phyloP scores from a whole-genome alignment of 1,140 invertebrate genomes.

The Dreissena polymorpha region DNA sequence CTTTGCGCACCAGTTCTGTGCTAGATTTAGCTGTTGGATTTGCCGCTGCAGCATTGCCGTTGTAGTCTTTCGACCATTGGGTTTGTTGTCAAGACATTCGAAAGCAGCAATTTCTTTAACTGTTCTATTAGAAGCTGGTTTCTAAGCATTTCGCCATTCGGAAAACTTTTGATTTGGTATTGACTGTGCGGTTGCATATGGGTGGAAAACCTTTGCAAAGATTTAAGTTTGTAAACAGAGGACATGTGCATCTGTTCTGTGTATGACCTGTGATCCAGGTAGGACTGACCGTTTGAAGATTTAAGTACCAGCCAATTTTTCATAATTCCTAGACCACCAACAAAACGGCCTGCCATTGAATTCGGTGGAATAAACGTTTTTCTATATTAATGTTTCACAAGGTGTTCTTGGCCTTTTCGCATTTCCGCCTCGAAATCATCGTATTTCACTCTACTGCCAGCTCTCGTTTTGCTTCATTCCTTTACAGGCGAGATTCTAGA shows the following conservation, averaged over 20 bases:
- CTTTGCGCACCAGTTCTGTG: conserved; percentile 98
- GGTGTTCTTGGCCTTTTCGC: conserved; percentile 26
- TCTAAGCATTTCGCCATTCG: conserved; percentile 39
- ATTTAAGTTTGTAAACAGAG: conserved; percentile 11
- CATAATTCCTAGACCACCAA: conserved; percentile 31
- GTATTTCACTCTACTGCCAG: neutral
- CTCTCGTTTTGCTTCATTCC: neutral
- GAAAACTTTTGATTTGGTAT: conserved; percentile 35
- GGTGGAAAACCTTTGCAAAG: conserved; percentile 1
- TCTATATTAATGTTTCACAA: conserved; percentile 27
- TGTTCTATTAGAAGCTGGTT: conserved; percentile 54
- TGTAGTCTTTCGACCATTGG: conserved; percentile 78
- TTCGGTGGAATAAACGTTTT: conserved; percentile 22
- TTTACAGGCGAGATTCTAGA: neutral
- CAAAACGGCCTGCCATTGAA: neutral
- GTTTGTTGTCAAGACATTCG: conserved; percentile 71
- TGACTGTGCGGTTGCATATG: neutral
- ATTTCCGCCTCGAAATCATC: conserved; percentile 8
- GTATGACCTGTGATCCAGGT: conserved; percentile 34
- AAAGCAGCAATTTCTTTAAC: conserved; percentile 48
- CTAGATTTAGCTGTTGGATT: conserved; percentile 89
- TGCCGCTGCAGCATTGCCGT: conserved; percentile 82
- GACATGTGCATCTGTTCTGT: conserved; percentile 19
- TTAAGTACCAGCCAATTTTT: conserved; percentile 32
- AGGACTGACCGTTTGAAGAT: conserved; percentile 3